These are phyloP conservation scores for Tortrix viridana DNA, from an alignment of 2,888 invertebrate species.

Conservation along the genomic window DNA sequence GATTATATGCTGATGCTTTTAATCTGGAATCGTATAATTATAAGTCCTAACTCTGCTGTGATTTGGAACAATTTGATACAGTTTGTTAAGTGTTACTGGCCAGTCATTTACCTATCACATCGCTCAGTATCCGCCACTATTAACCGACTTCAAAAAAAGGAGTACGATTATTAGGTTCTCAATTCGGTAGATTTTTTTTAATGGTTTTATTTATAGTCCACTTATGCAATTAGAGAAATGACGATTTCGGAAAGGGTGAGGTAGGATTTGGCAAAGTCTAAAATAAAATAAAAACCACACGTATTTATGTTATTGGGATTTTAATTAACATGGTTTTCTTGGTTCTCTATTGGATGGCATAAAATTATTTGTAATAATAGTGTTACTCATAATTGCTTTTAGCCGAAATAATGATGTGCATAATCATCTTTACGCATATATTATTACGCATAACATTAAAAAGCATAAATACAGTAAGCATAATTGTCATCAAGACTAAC, in stretches of 20 bases:
- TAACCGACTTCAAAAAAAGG: too few relatives aligned
- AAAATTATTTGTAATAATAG: too few relatives aligned
- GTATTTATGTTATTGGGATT: not conserved
- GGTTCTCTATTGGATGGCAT: too few relatives aligned
- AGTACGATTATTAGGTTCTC: too few relatives aligned
- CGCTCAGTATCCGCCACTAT: constrained; percentile 21
- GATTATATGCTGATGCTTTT: constrained; percentile 70
- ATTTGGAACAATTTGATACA: constrained; percentile 65
- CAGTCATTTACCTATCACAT: constrained; percentile 32
- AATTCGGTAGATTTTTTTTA: too few relatives aligned
- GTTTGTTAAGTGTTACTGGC: constrained; percentile 37
- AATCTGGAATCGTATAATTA: constrained; percentile 75
- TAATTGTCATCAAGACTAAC: too few relatives aligned
- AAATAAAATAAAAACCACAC: not conserved
- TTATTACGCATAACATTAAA: too few relatives aligned
- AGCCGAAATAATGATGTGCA: too few relatives aligned
- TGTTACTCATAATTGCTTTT: too few relatives aligned
- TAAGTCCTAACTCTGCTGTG: constrained; percentile 68
- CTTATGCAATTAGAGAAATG: constrained; percentile 31
- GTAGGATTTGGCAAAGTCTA: constrained; percentile 11
- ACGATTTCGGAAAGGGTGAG: constrained; percentile 18
- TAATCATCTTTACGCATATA: too few relatives aligned
- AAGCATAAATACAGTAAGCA: too few relatives aligned
- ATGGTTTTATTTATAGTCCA: constrained; percentile 34
- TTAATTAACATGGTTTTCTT: not conserved